Evolutionary conservation across 2,888 invertebrate species (phyloP).

Genomic region (Volucella bombylans): DNA sequence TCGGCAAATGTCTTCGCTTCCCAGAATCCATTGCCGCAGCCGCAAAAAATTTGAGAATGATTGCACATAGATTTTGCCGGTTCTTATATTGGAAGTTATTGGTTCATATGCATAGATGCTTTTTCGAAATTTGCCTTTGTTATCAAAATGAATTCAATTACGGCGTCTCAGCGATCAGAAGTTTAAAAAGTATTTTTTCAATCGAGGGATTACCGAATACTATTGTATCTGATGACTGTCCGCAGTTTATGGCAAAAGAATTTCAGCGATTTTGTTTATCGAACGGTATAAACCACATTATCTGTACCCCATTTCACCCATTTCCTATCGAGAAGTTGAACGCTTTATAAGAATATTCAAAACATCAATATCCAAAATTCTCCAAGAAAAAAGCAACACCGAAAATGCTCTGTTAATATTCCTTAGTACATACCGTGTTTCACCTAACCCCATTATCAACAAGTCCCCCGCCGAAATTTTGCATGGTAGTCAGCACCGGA

Average conservation of each 20-base stretch:
- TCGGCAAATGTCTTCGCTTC: too few species aligned
- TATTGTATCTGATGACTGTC: conserved; percentile 75
- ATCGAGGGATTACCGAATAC: conserved; percentile 6
- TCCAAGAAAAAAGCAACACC: too few species aligned
- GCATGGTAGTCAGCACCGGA: too few species aligned
- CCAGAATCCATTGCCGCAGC: too few species aligned
- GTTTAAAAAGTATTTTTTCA: conserved; percentile 72
- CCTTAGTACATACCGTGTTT: too few species aligned
- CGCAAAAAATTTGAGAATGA: conserved; percentile 77
- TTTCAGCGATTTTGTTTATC: conserved; percentile 71
- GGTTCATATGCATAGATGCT: conserved; percentile 80
- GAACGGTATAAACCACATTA: conserved; percentile 75
- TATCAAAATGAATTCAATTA: conserved; percentile 44
- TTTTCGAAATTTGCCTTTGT: conserved; percentile 81
- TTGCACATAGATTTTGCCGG: conserved; percentile 82
- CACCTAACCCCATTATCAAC: too few species aligned
- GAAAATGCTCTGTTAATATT: too few species aligned
- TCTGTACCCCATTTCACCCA: conserved; percentile 74
- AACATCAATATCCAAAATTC: conserved; percentile 54
- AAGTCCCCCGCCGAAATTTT: too few species aligned
- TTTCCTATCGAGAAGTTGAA: conserved; percentile 75
- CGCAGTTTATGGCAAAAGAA: conserved; percentile 67
- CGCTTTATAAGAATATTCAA: conserved; percentile 70
- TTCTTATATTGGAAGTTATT: conserved; percentile 76
- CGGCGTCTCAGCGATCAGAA: conserved; percentile 20